Percentiles rank a stretch among this genome's conserved stretches.
Evolutionary conservation across 2,888 invertebrate species (phyloP).

Genomic region (Thysanoteuthis rhombus): DNA sequence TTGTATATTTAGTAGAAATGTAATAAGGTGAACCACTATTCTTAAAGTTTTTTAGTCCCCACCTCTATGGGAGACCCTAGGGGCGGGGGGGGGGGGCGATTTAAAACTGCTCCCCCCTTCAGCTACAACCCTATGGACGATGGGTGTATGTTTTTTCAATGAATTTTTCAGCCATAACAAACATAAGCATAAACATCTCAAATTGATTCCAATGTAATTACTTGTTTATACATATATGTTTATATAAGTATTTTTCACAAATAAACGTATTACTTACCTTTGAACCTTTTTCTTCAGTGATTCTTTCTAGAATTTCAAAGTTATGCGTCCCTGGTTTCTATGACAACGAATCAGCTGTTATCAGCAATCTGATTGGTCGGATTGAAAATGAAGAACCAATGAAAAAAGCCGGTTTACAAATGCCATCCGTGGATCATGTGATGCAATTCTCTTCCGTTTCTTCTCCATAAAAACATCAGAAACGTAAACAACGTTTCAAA

Average conservation of each 20-base stretch:
- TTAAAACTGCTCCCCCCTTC: too few relatives aligned
- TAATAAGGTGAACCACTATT: too few relatives aligned
- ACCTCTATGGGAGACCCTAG: too few relatives aligned
- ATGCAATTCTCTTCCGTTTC: neutral
- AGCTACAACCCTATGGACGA: too few relatives aligned
- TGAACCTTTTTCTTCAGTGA: neutral
- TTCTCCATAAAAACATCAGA: neutral
- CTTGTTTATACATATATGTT: too few relatives aligned
- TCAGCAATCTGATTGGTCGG: constrained; percentile 33
- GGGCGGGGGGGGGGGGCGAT: too few relatives aligned
- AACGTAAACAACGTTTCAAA: neutral
- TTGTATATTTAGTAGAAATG: too few relatives aligned
- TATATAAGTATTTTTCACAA: neutral
- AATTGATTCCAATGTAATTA: too few relatives aligned
- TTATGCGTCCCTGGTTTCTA: constrained; percentile 39
- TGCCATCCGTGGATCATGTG: neutral
- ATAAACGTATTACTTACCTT: neutral
- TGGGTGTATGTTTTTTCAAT: too few relatives aligned
- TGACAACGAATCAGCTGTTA: constrained; percentile 32
- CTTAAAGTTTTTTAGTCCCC: too few relatives aligned
- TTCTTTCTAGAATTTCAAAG: constrained; percentile 19
- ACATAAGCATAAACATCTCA: too few relatives aligned
- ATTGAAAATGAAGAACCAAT: neutral
- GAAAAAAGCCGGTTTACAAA: neutral
- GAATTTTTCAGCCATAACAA: too few relatives aligned